Conservation (phyloP, 2,113 vertebrate genomes). For the Ceyx melanurus region DNA sequence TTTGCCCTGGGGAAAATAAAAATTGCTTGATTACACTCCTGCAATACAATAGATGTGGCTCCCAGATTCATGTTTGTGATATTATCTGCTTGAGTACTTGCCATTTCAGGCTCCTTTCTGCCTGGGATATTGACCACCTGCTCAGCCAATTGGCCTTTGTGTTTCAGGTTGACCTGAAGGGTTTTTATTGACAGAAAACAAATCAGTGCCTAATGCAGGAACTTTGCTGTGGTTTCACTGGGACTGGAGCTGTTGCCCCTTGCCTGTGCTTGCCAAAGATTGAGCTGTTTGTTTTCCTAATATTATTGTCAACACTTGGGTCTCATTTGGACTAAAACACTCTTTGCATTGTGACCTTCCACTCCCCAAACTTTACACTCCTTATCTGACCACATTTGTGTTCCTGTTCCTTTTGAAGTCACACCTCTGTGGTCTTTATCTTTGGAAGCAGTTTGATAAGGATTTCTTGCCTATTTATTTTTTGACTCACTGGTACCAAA, state of each 20-base stretch:
- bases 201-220: neutral
- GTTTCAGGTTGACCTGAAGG: constrained; percentile 5
- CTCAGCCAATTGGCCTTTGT: constrained; percentile 12
- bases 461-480: neutral
- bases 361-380: neutral
- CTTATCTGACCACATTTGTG: neutral
- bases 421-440: neutral
- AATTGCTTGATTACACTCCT: constrained; percentile 19
- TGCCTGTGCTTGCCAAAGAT: neutral
- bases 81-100: constrained; percentile 37
- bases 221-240: neutral
- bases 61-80: neutral
- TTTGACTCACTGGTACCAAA: neutral
- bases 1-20: neutral
- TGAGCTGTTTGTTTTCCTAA: neutral
- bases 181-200: constrained; percentile 9
- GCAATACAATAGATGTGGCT: neutral
- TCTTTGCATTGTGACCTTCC: neutral
- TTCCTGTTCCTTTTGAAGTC: neutral
- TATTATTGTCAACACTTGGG: neutral
- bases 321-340: neutral
- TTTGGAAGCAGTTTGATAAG: neutral
- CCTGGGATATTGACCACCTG: constrained; percentile 18
- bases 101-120: neutral
- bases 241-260: neutral